Conservation (phyloP, 2,797 vertebrate genomes). For the Cygnus olor region DNA sequence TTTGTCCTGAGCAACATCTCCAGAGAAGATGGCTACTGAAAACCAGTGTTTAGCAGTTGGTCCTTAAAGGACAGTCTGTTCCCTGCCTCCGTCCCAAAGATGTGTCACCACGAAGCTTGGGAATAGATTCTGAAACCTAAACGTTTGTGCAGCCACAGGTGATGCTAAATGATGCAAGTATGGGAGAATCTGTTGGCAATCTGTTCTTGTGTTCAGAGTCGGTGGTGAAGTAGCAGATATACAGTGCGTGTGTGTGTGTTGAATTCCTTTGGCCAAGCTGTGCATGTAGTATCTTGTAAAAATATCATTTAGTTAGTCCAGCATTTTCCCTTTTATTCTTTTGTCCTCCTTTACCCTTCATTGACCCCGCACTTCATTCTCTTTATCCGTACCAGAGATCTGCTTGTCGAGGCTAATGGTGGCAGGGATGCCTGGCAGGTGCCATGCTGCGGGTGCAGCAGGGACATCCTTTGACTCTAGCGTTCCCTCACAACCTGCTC, state of each 20-base stretch:
- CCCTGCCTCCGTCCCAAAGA: background rate
- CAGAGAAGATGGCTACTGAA: background rate
- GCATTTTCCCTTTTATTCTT: background rate
- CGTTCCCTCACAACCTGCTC: background rate
- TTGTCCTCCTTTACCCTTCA: background rate
- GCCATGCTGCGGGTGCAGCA: fast-evolving
- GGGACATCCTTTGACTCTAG: background rate
- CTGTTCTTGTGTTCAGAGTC: background rate
- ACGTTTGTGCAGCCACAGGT: background rate
- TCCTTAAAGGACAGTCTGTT: background rate
- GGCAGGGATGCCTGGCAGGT: background rate
- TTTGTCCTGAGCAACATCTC: background rate
- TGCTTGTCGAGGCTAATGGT: background rate
- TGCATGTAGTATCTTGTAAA: background rate
- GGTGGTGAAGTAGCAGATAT: background rate
- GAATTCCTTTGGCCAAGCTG: background rate
- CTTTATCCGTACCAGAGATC: background rate
- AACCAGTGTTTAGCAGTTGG: background rate
- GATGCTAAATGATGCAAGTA: background rate
- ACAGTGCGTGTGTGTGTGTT: background rate
- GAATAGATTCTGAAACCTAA: background rate
- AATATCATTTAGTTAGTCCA: background rate
- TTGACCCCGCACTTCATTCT: background rate
- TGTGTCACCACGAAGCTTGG: background rate
- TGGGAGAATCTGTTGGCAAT: background rate